Conservation (phyloP, 2,888 invertebrate genomes). For the Slavum lentiscoides region DNA sequence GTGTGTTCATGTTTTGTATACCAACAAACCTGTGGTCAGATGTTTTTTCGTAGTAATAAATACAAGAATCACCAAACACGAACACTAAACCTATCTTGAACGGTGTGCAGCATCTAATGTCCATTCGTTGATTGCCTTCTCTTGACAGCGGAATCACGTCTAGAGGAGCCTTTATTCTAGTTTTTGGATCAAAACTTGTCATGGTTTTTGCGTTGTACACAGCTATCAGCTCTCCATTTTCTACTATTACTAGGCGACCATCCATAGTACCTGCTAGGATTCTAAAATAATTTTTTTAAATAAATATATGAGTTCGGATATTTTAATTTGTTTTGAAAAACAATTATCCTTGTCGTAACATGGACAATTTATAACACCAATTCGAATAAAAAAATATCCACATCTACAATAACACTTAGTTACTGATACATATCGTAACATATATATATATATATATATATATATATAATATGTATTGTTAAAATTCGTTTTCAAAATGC, state of each 20-base stretch:
- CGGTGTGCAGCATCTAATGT: constrained; percentile 39
- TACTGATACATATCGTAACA: too few species aligned
- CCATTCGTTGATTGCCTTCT: constrained; percentile 28
- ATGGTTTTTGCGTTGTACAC: constrained; percentile 64
- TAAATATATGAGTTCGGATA: not conserved
- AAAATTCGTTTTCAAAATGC: too few species aligned
- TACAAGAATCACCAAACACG: constrained; percentile 31
- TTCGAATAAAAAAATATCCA: too few species aligned
- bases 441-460: too few species aligned
- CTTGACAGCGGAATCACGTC: constrained; percentile 32
- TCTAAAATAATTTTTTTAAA: constrained; percentile 59
- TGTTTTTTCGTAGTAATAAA: constrained; percentile 41
- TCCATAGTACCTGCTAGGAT: constrained; percentile 79
- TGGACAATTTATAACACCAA: not conserved
- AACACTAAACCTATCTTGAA: constrained; percentile 42
- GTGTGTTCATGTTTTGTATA: not conserved
- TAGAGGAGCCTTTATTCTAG: constrained; percentile 45
- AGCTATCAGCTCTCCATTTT: constrained; percentile 80
- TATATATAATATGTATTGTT: too few species aligned
- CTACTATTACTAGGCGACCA: constrained; percentile 77
- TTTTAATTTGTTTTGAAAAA: not conserved
- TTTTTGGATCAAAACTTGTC: constrained; percentile 40
- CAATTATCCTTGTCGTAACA: not conserved
- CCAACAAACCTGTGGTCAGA: constrained; percentile 22
- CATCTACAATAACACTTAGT: too few species aligned